phyloP scores from a whole-genome alignment of 2,888 invertebrate genomes.

The Eupithecia centaureata region DNA sequence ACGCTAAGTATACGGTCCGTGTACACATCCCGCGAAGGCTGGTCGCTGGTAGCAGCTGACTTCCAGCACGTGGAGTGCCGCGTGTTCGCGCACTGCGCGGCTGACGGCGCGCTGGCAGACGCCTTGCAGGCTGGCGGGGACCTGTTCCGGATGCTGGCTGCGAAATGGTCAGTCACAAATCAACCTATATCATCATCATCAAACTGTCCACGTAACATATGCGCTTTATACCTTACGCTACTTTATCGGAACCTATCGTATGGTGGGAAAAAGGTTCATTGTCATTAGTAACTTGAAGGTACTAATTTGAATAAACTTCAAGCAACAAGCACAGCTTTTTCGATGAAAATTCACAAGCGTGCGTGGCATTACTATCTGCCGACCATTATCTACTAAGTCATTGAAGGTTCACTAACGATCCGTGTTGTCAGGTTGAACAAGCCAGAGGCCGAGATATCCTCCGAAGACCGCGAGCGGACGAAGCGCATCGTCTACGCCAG shows the following conservation, averaged over 20 bases:
- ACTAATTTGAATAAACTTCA: too few relatives aligned
- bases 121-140: slow-evolving; percentile 60
- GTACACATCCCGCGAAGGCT: slow-evolving; percentile 61
- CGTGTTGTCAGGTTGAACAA: slow-evolving; percentile 61
- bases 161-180: slow-evolving; percentile 59
- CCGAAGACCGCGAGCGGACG: slow-evolving; percentile 74
- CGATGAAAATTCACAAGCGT: too few relatives aligned
- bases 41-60: slow-evolving; percentile 72
- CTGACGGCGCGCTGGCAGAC: slow-evolving; percentile 57
- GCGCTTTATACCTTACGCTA: too few relatives aligned
- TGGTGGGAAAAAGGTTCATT: too few relatives aligned
- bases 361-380: background rate
- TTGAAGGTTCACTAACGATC: background rate
- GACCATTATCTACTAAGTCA: background rate
- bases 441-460: slow-evolving; percentile 49
- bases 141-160: slow-evolving; percentile 71
- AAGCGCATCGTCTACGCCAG: slow-evolving; percentile 80
- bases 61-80: slow-evolving; percentile 80
- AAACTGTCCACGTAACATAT: too few relatives aligned
- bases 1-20: slow-evolving; percentile 63
- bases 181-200: too few relatives aligned
- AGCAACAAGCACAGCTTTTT: too few relatives aligned
- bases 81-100: slow-evolving; percentile 74
- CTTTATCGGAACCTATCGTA: too few relatives aligned
- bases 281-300: too few relatives aligned